Percentiles rank a stretch among this genome's conserved stretches.
Conservation (phyloP, 2,888 invertebrate species). For the Drosophila engyochracea region DNA sequence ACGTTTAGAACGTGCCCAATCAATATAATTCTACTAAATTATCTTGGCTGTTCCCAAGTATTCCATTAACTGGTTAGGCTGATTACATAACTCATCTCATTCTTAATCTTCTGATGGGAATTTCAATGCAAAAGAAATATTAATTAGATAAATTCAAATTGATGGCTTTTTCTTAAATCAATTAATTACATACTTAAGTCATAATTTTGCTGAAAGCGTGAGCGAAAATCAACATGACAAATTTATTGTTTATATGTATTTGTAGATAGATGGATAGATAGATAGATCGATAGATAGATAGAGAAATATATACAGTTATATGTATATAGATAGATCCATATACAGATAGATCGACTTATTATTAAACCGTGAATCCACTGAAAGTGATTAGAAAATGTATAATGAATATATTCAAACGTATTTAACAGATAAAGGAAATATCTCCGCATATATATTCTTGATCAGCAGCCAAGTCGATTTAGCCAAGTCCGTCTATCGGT, state of each 20-base stretch:
- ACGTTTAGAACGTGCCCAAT: slow-evolving; percentile 11
- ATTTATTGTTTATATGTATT: not conserved
- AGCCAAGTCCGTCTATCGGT: not conserved
- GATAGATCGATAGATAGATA: no score
- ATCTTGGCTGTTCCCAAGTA: not conserved
- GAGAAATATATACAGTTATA: not conserved
- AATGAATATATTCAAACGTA: no score
- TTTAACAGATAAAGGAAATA: not conserved
- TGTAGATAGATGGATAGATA: not conserved
- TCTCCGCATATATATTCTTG: not conserved
- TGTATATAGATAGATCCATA: not conserved
- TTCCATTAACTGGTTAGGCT: not conserved
- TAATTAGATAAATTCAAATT: not conserved
- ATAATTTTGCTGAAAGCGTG: not conserved
- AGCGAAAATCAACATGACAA: not conserved
- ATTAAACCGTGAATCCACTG: not conserved
- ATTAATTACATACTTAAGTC: not conserved
- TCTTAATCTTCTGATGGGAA: not conserved
- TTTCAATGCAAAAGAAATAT: not conserved
- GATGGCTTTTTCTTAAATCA: not conserved
- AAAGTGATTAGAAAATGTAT: not conserved
- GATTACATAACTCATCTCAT: not conserved
- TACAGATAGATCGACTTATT: not conserved
- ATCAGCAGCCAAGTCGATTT: not conserved
- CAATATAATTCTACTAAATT: not conserved